Evolutionary conservation across 2,888 invertebrate species (phyloP), one percentile per base, ranked within the genome.

Genomic region (Hirtodrosophila histrioides): DNA sequence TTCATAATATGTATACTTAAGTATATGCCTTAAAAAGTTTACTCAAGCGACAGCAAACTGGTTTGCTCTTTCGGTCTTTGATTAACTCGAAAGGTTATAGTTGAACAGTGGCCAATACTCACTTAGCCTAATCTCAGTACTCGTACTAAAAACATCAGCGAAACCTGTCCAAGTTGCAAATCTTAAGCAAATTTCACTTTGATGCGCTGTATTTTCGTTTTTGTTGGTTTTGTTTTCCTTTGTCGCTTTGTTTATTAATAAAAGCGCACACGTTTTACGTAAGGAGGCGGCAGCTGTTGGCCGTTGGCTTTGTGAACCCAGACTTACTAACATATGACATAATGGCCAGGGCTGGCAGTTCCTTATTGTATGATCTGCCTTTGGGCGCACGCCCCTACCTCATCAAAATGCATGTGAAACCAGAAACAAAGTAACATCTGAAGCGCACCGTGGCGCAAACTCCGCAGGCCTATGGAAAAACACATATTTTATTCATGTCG

Each of bases 261-360:
- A 73, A 80, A 68, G 87, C 80, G 81, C 87, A 84, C 60, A 74
- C 33, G 66, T 50, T 68, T 80, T 87, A 85, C 86, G 85, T 87
- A 81, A 86, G 81, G 67, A 81, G 73, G 68, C 78, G 51, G 77
- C 86, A 66, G 72, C 69, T 75, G 74, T 27, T 48, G 54, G 7
- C 17, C 51, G 70, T 53, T 55, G 5, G 2, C 8, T 7, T 31
- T 31, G 31, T 31, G 9, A 6, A 9, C 7, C 4, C 7, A 72
- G 37, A 36, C 11, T 57, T 39, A 58, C 50, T 36, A 49, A 50
- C 9, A 23, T 62, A 86, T 80, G 80, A 80, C 87, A 80, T 80
- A 80, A 80, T 84, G 80, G 86, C 79, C 79, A 79, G 73, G 72
- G 43, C 61, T 29, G 55, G 37, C 62, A 87, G 85, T 81, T 81